Percentiles rank a stretch among this genome's conserved stretches.
These are phyloP conservation scores for Trachurus trachurus DNA, from an alignment of 2,797 vertebrate genomes.

Conservation along the genomic window DNA sequence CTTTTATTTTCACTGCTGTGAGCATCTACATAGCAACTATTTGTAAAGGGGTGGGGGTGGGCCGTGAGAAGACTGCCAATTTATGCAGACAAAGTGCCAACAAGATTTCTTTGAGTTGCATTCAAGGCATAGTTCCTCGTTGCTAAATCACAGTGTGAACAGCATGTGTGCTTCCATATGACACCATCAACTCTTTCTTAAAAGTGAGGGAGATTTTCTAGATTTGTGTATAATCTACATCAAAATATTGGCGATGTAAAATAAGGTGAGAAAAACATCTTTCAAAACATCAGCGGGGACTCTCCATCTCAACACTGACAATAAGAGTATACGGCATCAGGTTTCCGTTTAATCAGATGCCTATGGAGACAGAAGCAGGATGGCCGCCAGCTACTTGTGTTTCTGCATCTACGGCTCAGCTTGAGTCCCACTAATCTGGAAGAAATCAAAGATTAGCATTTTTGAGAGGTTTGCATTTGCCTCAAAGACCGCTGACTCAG, in stretches of 20 bases:
- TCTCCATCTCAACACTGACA: conserved; percentile 53
- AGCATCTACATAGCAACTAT: conserved; percentile 31
- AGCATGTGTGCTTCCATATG: conserved; percentile 8
- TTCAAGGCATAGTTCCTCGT: conserved; percentile 22
- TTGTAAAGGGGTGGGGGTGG: conserved; percentile 11
- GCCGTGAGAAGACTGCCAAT: conserved; percentile 21
- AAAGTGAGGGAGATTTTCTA: not conserved
- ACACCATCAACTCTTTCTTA: not conserved
- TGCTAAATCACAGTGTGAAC: conserved; percentile 25
- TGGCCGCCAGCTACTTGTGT: conserved; percentile 72
- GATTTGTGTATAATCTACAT: conserved; percentile 4
- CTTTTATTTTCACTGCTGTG: conserved; percentile 41
- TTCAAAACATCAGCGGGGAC: conserved; percentile 44
- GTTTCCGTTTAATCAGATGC: conserved; percentile 74
- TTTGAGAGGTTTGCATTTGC: conserved; percentile 79
- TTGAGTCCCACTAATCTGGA: conserved; percentile 80
- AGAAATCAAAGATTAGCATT: conserved; percentile 85
- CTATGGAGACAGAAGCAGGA: conserved; percentile 68
- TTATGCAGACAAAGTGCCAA: conserved; percentile 32
- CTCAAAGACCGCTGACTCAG: conserved; percentile 77
- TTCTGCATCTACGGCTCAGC: conserved; percentile 74
- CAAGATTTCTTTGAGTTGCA: conserved; percentile 34
- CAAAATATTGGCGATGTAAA: conserved; percentile 42
- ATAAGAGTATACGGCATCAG: conserved; percentile 54
- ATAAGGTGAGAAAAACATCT: conserved; percentile 33